Evolutionary conservation across 2,113 vertebrate species (phyloP), one percentile per base, ranked within the genome.

Genomic region (Nanger granti): DNA sequence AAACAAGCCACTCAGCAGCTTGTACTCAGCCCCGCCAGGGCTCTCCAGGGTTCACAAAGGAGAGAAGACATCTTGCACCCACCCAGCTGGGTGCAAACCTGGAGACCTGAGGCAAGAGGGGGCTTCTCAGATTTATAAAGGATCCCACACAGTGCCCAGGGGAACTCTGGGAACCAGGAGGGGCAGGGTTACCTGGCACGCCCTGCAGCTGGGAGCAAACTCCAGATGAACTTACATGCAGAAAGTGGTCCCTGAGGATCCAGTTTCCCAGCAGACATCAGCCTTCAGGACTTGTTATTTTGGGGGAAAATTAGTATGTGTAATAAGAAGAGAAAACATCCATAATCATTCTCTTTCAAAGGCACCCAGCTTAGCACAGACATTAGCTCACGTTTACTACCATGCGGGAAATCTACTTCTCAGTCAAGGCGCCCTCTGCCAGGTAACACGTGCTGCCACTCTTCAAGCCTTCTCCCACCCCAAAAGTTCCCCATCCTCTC

Each of bases 1-100:
- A 89, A 97, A 88, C 97, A 64, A 93, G 34, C 52, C 85, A 8
- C 57, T 97, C 87, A 76, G 89, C 85, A 17, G 89, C 91, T 83
- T 64, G 64, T 49, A 90, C 64, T 66, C 31, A 0, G 37, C 55
- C 66, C 60, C 11, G 49, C 3, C 8, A 4, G 83, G 94, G 66
- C 60, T 93, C 96, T 87, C 62, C 18, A 8, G 60, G 87, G 93
- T 34, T 86, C 79, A 69, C 1, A 0, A 41, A 17, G 34, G 24
- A 55, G 41, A 83, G 82, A 86, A 89, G 91, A 84, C n/a, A 47
- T 57, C 76, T 87, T 59, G 2, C 69, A 17, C n/a, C 17, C 20
- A 14, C 22, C 20, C 62, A 34, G 10, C 0, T 3, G 5, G 84
- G 64, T 11, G 49, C 9, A 28, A 22, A 91, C 22, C 84, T 93